phyloP scores from a whole-genome alignment of 2,113 vertebrate genomes.

The Nasalis larvatus region DNA sequence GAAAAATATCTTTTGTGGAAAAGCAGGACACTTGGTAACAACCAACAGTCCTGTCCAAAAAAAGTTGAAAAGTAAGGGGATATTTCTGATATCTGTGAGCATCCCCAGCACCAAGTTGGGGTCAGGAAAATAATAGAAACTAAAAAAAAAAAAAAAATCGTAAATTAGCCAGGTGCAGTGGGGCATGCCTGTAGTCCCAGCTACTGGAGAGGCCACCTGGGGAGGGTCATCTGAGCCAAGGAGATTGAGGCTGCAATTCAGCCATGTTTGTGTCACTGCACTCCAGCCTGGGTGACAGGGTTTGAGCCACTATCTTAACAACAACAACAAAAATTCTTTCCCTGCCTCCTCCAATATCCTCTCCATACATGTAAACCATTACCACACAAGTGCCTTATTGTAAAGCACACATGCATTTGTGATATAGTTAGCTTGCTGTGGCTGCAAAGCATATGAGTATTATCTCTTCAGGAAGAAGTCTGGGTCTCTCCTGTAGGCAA shows the following conservation, averaged over 20 bases:
- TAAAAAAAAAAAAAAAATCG: neutral
- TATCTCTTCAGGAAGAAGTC: neutral
- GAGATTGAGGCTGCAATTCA: too few relatives aligned
- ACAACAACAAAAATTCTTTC: neutral
- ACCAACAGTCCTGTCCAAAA: neutral
- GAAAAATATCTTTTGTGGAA: neutral
- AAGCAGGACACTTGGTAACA: neutral
- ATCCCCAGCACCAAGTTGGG: neutral
- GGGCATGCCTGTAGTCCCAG: too few relatives aligned
- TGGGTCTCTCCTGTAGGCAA: neutral
- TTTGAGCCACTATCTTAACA: too few relatives aligned
- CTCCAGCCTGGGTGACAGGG: too few relatives aligned
- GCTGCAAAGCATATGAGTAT: neutral
- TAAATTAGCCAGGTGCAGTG: too few relatives aligned
- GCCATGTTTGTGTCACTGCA: too few relatives aligned
- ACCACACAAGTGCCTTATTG: neutral
- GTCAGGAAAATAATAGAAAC: neutral
- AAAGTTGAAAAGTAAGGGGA: neutral
- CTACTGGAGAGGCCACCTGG: too few relatives aligned
- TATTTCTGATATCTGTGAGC: neutral
- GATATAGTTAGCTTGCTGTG: fast-evolving
- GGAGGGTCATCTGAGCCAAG: too few relatives aligned
- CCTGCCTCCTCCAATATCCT: neutral
- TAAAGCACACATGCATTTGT: neutral
- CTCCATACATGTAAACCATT: too few relatives aligned